phyloP scores from a whole-genome alignment of 1,140 invertebrate species.

The Bombus confusus region DNA sequence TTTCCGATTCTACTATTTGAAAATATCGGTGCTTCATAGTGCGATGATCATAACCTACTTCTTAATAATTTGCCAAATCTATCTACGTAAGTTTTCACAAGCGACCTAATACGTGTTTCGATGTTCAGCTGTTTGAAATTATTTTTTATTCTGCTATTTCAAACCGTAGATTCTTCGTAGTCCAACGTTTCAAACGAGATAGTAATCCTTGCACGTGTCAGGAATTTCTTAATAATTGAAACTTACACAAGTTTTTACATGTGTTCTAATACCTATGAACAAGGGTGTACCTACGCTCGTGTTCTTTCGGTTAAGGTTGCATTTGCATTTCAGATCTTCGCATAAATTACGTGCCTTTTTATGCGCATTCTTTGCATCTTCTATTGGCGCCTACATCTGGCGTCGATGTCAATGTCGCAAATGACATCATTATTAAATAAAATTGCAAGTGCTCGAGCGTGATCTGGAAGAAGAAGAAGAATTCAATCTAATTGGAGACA shows the following conservation, averaged over 20 bases:
- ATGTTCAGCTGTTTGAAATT: too few species aligned
- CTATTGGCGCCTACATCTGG: not conserved
- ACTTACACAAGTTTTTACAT: not conserved
- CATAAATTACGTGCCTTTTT: not conserved
- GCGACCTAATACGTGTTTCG: too few species aligned
- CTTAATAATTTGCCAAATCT: too few species aligned
- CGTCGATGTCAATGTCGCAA: not conserved
- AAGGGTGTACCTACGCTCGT: not conserved
- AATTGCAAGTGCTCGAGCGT: not conserved
- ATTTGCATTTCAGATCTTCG: slow-evolving; percentile 9
- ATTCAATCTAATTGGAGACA: not conserved
- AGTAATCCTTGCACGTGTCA: not conserved
- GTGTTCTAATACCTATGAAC: too few species aligned
- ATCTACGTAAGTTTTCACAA: too few species aligned
- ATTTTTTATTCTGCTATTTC: too few species aligned
- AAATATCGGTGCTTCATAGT: too few species aligned
- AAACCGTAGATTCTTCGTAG: too few species aligned
- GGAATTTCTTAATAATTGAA: too few species aligned
- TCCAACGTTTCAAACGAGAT: not conserved
- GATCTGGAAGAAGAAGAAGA: not conserved
- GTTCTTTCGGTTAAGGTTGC: slow-evolving; percentile 4
- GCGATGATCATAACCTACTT: too few species aligned
- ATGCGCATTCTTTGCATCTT: slow-evolving; percentile 23
- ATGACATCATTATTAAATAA: not conserved
- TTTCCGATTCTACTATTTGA: not conserved